Evolutionary conservation across 2,888 invertebrate species (phyloP), one percentile per base, ranked within the genome.

Genomic region (Hydraecia micacea): DNA sequence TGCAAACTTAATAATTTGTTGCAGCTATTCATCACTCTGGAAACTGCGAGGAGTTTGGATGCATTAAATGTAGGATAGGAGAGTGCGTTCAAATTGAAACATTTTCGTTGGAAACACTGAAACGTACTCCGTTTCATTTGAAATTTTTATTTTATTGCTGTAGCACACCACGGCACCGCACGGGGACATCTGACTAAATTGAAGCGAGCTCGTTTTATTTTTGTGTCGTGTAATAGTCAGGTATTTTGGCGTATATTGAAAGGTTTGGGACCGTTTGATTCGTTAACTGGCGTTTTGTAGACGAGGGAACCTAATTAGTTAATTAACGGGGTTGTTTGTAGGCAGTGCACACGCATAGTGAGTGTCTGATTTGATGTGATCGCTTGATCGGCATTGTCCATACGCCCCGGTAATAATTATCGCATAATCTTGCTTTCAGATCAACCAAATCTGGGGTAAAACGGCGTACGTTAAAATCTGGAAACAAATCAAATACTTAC

Each of bases 51-150:
- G 73, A 87, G 88, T 86, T 88, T 78, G 81, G 80, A 77, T 83
- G 83, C 86, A 87, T 82, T 88, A 83, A 87, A 86, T 83, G 85
- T 77, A 81, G 85, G 84, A 83, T 77, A 84, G 71, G 75, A 62
- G 84, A 83, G 82, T 85, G 84, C 80, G 79, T 88, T 81, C 52
- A 86, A 88, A 88, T 88, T 86, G 87, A 88, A 88, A 87, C 86
- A 88, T 87, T 88, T 88, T 88, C 79, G 80, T 87, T 74, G 75
- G 58, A 55, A 84, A 88, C 87, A 88, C 77, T 75, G 81, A 82
- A 88, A 87, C 55, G 84, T 85, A 81, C 88, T 88, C 72, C 71
- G 86, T 79, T 88, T 79, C 80, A 88, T 87, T 88, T 88, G 86
- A 87, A 87, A 79, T 84, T 88, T 88, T 87, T 84, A 87, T 88